A percentile compares a stretch with the other conserved stretches of the same genome.
These are phyloP conservation scores for Emydura subglobosa DNA, from an alignment of 2,113 vertebrate species.

Conservation along the genomic window DNA sequence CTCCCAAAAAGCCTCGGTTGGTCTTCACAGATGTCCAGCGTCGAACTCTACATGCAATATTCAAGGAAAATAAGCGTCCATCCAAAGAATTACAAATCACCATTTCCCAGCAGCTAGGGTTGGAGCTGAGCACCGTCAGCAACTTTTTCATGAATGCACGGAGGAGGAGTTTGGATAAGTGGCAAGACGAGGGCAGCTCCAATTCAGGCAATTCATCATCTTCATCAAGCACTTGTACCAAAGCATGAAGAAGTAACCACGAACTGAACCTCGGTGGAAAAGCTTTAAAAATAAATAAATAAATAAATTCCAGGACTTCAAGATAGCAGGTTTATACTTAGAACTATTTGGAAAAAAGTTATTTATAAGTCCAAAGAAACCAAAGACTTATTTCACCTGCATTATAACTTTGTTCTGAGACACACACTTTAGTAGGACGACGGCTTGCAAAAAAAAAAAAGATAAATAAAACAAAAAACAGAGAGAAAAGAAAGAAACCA, in stretches of 20 bases:
- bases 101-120: constrained; percentile 98
- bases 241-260: constrained; percentile 94
- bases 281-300: constrained; percentile 83
- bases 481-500: constrained; percentile 80
- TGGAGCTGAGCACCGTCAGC: constrained; percentile 98
- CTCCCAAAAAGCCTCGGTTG: constrained; percentile 95
- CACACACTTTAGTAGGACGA: constrained; percentile 87
- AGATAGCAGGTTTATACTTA: constrained; percentile 96
- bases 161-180: constrained; percentile 97
- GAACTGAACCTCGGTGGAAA: constrained; percentile 86
- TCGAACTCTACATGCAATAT: constrained; percentile 98
- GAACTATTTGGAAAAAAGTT: constrained; percentile 92
- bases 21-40: constrained; percentile 99
- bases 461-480: constrained; percentile 73
- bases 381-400: constrained; percentile 98
- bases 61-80: constrained; percentile 99
- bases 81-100: constrained; percentile 99
- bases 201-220: constrained; percentile 89
- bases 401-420: constrained; percentile 91
- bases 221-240: constrained; percentile 96
- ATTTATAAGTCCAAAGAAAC: constrained; percentile 99
- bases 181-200: constrained; percentile 95
- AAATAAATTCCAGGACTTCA: constrained; percentile 87
- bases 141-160: constrained; percentile 99
- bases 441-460: constrained; percentile 82